Conservation (phyloP, 2,888 invertebrate species). For the Thera britannica region DNA sequence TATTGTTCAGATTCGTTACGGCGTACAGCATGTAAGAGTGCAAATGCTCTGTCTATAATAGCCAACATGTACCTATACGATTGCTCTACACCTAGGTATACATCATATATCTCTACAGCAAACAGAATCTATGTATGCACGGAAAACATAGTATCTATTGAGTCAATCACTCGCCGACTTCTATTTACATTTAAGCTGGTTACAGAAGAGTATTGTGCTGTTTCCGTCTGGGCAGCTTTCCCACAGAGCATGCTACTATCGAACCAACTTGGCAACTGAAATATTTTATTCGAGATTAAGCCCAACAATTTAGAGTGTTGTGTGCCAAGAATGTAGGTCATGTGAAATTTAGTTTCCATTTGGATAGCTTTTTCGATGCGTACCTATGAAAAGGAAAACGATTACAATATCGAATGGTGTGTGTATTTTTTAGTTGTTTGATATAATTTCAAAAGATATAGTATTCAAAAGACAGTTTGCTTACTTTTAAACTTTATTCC, state of each 20-base stretch:
- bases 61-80: no score
- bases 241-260: slow-evolving; percentile 15
- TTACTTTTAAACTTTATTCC: no score
- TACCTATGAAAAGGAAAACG: not conserved
- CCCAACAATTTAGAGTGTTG: slow-evolving; percentile 19
- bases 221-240: slow-evolving; percentile 15
- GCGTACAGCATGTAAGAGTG: no score
- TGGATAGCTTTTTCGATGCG: not conserved
- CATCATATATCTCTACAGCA: no score
- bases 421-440: no score
- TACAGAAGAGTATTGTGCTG: slow-evolving; percentile 21
- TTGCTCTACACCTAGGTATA: no score
- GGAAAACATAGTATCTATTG: no score
- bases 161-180: not conserved
- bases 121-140: no score
- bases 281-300: slow-evolving; percentile 22
- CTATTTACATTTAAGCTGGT: slow-evolving; percentile 15
- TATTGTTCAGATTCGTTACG: no score
- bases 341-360: slow-evolving; percentile 13
- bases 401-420: no score
- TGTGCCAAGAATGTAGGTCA: slow-evolving; percentile 24
- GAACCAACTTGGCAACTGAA: slow-evolving; percentile 18
- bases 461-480: not conserved
- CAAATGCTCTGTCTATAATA: no score
- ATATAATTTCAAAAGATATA: not conserved